Evolutionary conservation across 2,797 vertebrate genomes (phyloP).

Genomic region (Otus scops): DNA sequence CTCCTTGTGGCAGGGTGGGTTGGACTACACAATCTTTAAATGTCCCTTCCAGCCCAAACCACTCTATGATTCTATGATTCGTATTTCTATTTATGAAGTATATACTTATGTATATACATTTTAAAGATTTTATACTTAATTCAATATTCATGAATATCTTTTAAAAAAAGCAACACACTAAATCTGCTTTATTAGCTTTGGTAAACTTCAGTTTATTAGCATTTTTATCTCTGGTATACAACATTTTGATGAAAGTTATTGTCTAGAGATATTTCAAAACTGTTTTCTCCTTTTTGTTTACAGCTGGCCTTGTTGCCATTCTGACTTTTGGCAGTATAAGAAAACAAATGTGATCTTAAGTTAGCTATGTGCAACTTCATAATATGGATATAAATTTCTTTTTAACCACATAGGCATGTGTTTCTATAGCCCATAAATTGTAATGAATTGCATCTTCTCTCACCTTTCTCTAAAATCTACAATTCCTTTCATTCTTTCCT

Average conservation of each 20-base stretch:
- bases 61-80: neutral
- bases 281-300: neutral
- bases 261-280: neutral
- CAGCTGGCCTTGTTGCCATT: neutral
- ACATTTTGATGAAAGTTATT: neutral
- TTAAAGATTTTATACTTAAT: neutral
- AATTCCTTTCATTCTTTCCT: neutral
- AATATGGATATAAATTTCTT: neutral
- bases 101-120: neutral
- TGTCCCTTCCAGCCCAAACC: neutral
- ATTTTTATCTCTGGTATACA: neutral
- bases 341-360: neutral
- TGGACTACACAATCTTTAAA: neutral
- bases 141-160: neutral
- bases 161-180: neutral
- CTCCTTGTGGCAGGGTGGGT: neutral
- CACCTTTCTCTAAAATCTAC: neutral
- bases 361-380: neutral
- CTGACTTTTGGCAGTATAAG: neutral
- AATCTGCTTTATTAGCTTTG: neutral
- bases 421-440: neutral
- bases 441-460: neutral
- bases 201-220: neutral
- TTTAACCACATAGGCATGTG: neutral
- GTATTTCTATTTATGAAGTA: neutral